Conservation (phyloP, 2,888 invertebrate species). For the Minunthozetes semirufus region DNA sequence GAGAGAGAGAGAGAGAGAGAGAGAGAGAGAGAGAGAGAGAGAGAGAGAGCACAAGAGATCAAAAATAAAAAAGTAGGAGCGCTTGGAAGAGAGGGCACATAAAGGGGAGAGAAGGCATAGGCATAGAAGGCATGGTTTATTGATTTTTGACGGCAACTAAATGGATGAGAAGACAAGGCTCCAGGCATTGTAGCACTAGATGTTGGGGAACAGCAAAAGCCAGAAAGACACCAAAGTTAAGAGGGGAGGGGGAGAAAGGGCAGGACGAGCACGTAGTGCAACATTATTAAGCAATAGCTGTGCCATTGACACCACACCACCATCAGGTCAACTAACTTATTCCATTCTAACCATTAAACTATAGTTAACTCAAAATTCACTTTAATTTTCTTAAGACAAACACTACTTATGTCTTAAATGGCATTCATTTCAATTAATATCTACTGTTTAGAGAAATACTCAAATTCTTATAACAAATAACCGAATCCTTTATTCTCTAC, state of each 20-base stretch:
- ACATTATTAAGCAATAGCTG: constrained; percentile 6
- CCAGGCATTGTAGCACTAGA: constrained; percentile 21
- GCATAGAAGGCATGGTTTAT: constrained; percentile 23
- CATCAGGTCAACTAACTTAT: constrained; percentile 22
- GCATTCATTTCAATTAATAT: neutral
- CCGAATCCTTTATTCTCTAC: too few relatives aligned
- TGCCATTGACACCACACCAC: constrained; percentile 21
- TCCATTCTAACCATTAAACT: neutral
- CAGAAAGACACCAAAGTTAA: neutral
- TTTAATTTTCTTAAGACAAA: neutral
- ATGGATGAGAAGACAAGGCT: constrained; percentile 34
- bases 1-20: constrained; percentile 22
- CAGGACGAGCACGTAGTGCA: neutral
- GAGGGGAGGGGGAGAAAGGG: constrained; percentile 17
- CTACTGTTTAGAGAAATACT: neutral
- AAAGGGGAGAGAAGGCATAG: constrained; percentile 18
- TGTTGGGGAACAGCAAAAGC: constrained; percentile 12
- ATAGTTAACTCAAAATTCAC: neutral
- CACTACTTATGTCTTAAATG: neutral
- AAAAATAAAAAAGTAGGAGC: constrained; percentile 12
- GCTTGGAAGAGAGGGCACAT: neutral
- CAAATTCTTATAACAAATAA: neutral
- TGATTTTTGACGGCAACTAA: constrained; percentile 29
- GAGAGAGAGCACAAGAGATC: constrained; percentile 6
- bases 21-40: neutral